phyloP scores from a whole-genome alignment of 2,888 invertebrate species.

The Microctonus brassicae region DNA sequence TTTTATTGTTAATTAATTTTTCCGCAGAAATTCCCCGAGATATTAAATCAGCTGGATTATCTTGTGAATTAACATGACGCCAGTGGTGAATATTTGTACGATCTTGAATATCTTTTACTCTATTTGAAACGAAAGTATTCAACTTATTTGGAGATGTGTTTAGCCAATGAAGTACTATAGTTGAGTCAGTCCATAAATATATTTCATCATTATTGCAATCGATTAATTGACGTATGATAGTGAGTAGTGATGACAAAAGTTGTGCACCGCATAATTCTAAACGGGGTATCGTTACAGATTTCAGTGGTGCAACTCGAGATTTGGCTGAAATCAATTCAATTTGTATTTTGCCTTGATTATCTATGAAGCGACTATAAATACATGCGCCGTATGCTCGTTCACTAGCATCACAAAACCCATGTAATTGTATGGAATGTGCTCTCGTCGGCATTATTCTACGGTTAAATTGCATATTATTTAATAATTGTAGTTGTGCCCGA shows the following conservation, averaged over 20 bases:
- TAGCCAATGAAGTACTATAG: constrained; percentile 38
- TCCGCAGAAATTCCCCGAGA: constrained; percentile 21
- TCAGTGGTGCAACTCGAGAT: constrained; percentile 41
- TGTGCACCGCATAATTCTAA: constrained; percentile 41
- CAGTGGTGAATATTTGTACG: constrained; percentile 11
- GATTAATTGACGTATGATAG: too few relatives aligned
- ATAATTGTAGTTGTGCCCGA: neutral
- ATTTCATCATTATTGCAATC: too few relatives aligned
- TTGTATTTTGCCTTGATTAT: neutral
- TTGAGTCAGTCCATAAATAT: constrained; percentile 39
- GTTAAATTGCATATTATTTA: constrained; percentile 24
- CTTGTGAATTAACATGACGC: constrained; percentile 24
- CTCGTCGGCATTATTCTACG: constrained; percentile 6
- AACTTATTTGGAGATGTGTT: constrained; percentile 29
- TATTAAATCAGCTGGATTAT: constrained; percentile 35
- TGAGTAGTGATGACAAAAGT: constrained; percentile 31
- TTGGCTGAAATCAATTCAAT: constrained; percentile 38
- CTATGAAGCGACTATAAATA: constrained; percentile 24
- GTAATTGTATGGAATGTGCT: constrained; percentile 14
- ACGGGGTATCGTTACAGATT: constrained; percentile 37
- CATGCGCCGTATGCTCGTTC: constrained; percentile 39
- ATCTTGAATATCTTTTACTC: constrained; percentile 35
- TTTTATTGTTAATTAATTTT: neutral
- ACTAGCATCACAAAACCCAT: constrained; percentile 42
- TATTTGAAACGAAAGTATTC: constrained; percentile 38